Base-by-base conservation (phyloP, 2,113 vertebrate genomes). In the Atrichornis clamosus region DNA sequence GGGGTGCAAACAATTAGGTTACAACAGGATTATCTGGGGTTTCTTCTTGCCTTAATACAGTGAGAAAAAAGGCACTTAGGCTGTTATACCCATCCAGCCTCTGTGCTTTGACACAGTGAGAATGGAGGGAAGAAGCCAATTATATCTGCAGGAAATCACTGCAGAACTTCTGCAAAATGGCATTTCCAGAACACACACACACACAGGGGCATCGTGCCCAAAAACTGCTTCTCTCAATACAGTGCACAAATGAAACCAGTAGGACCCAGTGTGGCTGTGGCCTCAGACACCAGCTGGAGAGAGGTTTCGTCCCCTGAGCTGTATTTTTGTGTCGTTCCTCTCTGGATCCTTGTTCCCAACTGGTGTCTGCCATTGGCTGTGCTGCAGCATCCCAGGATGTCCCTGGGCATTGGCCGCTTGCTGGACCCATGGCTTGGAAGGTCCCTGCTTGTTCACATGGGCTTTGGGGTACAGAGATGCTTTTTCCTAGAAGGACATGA, bases 1-100 rank as follows among this genome's bases (percentile, higher is more conserved):
- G 5, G 72, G 90, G 85, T 65, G 39, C 88, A 90, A 96, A 96
- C 85, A 97, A 93, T 88, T 91, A 96, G 85, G 78, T 92, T 84
- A 81, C 87, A 93, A 88, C 64, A 90, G 96, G 93, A 96, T 94
- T 90, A 93, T 78, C 83, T 77, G 83, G 64, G 37, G 58, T 64
- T 74, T 50, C 64, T 90, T 93, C 92, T 87, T 77, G 79, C 88
- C 41, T 94, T 83, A 94, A 93, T 44, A 64, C 60, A 53, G 39
- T 86, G 83, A 92, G 79, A 79, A 88, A 91, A 95, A 88, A 91
- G 83, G 83, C 80, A 92, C 82, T 90, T 63, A 90, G 68, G 11
- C 72, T 91, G 15, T 60, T 88, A 27, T n/a, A 64, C 39, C 73
- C 79, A 78, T 74, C 64, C 63, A 39, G 55, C 44, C 46, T 89